phyloP scores from a whole-genome alignment of 2,113 vertebrate genomes.

The Myiozetetes cayanensis region DNA sequence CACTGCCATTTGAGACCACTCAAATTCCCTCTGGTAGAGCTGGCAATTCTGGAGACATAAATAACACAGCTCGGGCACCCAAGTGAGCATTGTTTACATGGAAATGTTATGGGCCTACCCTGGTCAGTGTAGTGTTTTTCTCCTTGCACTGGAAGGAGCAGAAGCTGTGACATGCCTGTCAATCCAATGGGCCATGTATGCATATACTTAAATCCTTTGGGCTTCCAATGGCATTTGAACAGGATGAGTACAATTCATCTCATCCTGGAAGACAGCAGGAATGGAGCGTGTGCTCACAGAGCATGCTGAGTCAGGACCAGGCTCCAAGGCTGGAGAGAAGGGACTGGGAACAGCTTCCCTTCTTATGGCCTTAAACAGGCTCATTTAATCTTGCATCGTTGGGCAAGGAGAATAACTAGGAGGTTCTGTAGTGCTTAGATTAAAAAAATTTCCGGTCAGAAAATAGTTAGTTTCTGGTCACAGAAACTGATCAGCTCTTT shows the following conservation, averaged over 20 bases:
- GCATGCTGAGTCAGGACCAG: background rate
- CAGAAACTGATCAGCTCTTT: background rate
- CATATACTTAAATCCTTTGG: background rate
- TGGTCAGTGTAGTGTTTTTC: background rate
- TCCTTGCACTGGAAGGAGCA: background rate
- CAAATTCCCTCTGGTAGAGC: constrained; percentile 4
- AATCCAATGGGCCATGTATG: rapidly evolving
- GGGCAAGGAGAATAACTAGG: background rate
- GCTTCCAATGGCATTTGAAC: background rate
- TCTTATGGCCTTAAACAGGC: background rate
- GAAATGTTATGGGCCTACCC: background rate
- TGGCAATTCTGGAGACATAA: constrained; percentile 37
- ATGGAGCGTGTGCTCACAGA: rapidly evolving
- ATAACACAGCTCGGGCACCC: background rate
- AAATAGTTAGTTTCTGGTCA: background rate
- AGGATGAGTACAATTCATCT: background rate
- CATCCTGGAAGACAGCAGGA: background rate
- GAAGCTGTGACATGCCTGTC: rapidly evolving
- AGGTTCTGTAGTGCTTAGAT: background rate
- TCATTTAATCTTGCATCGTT: background rate
- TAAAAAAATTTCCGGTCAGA: background rate
- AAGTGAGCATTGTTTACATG: background rate
- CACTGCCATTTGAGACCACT: constrained; percentile 1
- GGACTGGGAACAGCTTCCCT: background rate
- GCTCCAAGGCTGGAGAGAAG: background rate